Base-by-base conservation (phyloP, 1,140 invertebrate genomes). In the Nasonia giraulti region DNA sequence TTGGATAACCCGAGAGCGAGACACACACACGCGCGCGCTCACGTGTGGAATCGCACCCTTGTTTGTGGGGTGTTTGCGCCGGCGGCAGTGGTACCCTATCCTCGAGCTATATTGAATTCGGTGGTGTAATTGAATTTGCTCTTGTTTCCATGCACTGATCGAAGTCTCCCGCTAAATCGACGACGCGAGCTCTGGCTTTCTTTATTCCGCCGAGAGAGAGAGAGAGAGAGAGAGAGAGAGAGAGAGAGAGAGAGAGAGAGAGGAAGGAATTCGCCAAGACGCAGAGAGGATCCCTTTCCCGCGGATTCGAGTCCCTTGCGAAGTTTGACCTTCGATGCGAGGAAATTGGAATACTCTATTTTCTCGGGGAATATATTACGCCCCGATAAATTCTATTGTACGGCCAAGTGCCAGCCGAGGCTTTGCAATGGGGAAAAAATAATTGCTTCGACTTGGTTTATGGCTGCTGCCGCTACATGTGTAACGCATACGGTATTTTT, bases 81-180 rank as follows among this genome's bases (percentile, higher is more conserved):
- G 85, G 85, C 85, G 85, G 78, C 74, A 2, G 27, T 79, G 68
- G 77, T 86, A 87, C 87, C 86, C 88, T 83, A 87, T 85, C 86
- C 84, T 73, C 73, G 78, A 87, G 88, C 85, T 87, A 89, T 89
- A 89, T 89, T 87, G 89, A 90, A 89, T 89, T 77, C 85, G 69
- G 83, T 80, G 86, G 75, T 88, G 88, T 90, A 90, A 91, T 91
- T 91, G 90, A 90, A 90, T 90, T 90, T 90, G 83, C 87, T 90
- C 88, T 88, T 88, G 88, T 90, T 91, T 91, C 89, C 86, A 89
- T 88, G 84, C 86, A 86, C 86, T 86, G 87, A 89, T 89, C 89
- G 85, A 89, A 88, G 85, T 87, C 69, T 87, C 62, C 23, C 27
- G 84, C 27, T 77, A 66, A 80, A 84, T 69, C 55, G 55, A 68